Base-by-base conservation (phyloP, 1,140 invertebrate genomes). In the Tetragnatha versicolor region DNA sequence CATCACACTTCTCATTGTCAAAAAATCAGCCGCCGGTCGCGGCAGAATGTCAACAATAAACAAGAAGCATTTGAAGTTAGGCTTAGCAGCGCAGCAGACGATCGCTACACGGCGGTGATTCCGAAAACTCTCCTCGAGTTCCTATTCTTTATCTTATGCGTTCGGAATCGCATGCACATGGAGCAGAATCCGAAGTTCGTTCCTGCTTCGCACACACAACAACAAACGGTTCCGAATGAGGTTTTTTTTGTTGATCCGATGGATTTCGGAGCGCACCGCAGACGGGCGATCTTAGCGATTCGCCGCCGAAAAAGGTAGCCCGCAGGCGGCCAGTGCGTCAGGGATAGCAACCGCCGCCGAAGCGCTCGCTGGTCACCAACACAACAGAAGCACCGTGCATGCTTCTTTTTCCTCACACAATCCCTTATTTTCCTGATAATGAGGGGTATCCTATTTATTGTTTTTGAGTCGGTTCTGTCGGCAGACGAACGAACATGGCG, bases 321-420 rank as follows among this genome's bases (percentile, higher is more conserved):
- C 69, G 47, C 68, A 60, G 69, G 69, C 69, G 69, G 69, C 69
- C 47, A 55, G 60, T 51, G 53, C 69, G 33, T n/a, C 69, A 60
- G 35, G 17, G 33, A 22, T 53, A 33, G 12, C 35, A 31, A 58
- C 25, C 14, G 33, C 55, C 7, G 33, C 29, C n/a, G n/a, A n/a
- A n/a, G n/a, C n/a, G n/a, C n/a, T n/a, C n/a, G n/a, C n/a, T n/a
- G n/a, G n/a, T n/a, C n/a, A n/a, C n/a, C n/a, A n/a, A n/a, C n/a
- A n/a, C n/a, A n/a, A n/a, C n/a, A n/a, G n/a, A n/a, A n/a, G n/a
- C n/a, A n/a, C n/a, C n/a, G n/a, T n/a, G n/a, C n/a, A n/a, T n/a
- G n/a, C n/a, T n/a, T n/a, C n/a, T n/a, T n/a, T n/a, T n/a, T n/a
- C n/a, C n/a, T n/a, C n/a, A n/a, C n/a, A n/a, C n/a, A n/a, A n/a